Conservation (phyloP, 2,113 vertebrate species). For the Hiodon alosoides region DNA sequence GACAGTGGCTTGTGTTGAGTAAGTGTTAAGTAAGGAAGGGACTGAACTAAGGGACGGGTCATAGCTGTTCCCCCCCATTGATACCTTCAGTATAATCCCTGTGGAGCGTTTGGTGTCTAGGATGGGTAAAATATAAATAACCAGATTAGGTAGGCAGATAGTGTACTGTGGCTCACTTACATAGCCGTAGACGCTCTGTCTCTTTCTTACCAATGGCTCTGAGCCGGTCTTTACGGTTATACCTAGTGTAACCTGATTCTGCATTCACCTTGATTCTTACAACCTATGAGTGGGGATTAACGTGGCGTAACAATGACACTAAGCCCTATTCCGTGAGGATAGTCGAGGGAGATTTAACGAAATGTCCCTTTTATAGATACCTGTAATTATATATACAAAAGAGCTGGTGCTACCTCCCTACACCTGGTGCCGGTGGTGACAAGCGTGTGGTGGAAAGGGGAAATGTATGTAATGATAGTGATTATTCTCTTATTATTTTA, state of each 20-base stretch:
- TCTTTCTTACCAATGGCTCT: neutral
- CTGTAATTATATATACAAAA: neutral
- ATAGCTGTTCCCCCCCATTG: neutral
- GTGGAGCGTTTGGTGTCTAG: neutral
- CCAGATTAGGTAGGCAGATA: neutral
- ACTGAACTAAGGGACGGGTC: neutral
- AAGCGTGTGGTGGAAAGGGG: conserved; percentile 36
- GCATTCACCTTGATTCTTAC: conserved; percentile 3
- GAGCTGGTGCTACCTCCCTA: neutral
- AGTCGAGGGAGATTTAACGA: conserved; percentile 1
- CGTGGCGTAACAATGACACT: neutral
- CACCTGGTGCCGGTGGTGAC: conserved; percentile 45
- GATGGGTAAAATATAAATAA: neutral
- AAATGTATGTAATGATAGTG: conserved; percentile 42
- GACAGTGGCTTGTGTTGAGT: too few species aligned
- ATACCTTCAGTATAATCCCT: neutral
- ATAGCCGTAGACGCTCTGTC: neutral
- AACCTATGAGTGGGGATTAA: neutral
- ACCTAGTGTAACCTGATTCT: conserved; percentile 15
- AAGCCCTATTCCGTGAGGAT: neutral
- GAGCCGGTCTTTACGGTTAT: conserved; percentile 8
- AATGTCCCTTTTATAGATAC: neutral
- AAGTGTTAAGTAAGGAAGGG: too few species aligned
- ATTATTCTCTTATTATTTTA: conserved; percentile 48
- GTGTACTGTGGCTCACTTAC: neutral